Evolutionary conservation across 2,888 invertebrate species (phyloP).

Genomic region (Netelia virgata): DNA sequence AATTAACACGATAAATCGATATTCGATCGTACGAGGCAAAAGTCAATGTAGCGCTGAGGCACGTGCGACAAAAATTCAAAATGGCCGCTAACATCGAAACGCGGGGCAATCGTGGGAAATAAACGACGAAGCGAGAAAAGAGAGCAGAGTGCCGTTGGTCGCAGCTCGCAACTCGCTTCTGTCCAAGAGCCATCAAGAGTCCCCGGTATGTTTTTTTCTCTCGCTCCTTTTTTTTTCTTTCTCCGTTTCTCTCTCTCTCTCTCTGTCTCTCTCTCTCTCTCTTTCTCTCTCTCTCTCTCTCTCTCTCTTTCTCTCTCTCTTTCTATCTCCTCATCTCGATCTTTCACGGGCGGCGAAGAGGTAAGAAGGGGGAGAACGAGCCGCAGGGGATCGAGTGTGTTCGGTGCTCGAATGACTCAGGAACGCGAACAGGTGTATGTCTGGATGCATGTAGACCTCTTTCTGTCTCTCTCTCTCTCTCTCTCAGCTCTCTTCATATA

Average conservation of each 20-base stretch:
- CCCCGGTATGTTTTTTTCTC: conserved; percentile 33
- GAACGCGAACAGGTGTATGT: conserved; percentile 75
- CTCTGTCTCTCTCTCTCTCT: conserved; percentile 27
- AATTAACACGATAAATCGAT: background rate
- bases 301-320: conserved; percentile 31
- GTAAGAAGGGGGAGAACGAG: conserved; percentile 60
- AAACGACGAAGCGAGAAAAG: conserved; percentile 62
- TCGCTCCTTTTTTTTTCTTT: conserved; percentile 5
- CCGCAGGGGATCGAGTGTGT: conserved; percentile 73
- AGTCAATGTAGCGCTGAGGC: conserved; percentile 1
- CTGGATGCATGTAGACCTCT: conserved; percentile 54
- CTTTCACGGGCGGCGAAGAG: conserved; percentile 38
- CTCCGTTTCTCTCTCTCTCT: conserved; percentile 26
- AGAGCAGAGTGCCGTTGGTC: conserved; percentile 66
- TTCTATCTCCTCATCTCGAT: conserved; percentile 37
- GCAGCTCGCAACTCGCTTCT: conserved; percentile 33
- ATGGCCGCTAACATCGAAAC: conserved; percentile 9
- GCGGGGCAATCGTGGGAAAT: conserved; percentile 64
- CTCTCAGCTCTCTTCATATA: background rate
- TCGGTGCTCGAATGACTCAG: conserved; percentile 74
- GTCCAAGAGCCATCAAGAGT: conserved; percentile 49
- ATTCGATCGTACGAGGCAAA: background rate
- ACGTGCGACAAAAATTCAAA: background rate
- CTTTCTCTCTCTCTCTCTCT: conserved; percentile 8
- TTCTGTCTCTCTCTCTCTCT: conserved; percentile 31